These are phyloP conservation scores for Phrynosoma platyrhinos DNA, from an alignment of 2,113 vertebrate species.

Conservation along the genomic window DNA sequence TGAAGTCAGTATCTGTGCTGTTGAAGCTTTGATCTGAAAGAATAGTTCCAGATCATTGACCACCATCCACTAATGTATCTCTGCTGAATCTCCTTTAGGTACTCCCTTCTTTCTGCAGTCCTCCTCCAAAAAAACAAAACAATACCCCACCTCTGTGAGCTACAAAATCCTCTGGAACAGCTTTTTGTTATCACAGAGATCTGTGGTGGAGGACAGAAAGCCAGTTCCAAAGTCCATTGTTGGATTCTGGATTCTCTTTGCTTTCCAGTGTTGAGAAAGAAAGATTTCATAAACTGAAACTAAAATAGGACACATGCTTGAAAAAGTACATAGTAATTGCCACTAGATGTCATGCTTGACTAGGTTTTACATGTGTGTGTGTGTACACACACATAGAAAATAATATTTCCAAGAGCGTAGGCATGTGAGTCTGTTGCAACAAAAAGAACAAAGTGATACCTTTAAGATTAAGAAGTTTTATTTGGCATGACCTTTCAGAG, in stretches of 20 bases:
- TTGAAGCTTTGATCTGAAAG: neutral
- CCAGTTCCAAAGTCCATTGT: too few relatives aligned
- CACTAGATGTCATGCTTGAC: conserved; percentile 26
- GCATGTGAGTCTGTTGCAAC: neutral
- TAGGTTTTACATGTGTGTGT: too few relatives aligned
- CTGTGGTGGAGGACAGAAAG: too few relatives aligned
- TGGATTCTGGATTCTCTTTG: neutral
- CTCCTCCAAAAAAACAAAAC: too few relatives aligned
- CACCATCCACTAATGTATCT: neutral
- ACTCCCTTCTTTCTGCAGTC: too few relatives aligned
- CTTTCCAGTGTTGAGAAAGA: neutral
- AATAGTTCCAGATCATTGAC: neutral
- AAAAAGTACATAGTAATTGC: neutral
- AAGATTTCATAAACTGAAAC: fast-evolving
- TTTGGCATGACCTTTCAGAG: neutral
- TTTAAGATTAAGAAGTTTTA: neutral
- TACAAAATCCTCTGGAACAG: too few relatives aligned
- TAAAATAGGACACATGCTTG: neutral
- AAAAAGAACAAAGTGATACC: neutral
- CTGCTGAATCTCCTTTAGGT: too few relatives aligned
- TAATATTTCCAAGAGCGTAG: too few relatives aligned
- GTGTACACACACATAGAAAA: neutral
- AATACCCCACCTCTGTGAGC: too few relatives aligned
- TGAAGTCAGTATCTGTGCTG: neutral
- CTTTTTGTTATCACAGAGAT: too few relatives aligned